Base-by-base conservation (phyloP, 2,797 vertebrate species). In the Scolopax bukidnonensis region DNA sequence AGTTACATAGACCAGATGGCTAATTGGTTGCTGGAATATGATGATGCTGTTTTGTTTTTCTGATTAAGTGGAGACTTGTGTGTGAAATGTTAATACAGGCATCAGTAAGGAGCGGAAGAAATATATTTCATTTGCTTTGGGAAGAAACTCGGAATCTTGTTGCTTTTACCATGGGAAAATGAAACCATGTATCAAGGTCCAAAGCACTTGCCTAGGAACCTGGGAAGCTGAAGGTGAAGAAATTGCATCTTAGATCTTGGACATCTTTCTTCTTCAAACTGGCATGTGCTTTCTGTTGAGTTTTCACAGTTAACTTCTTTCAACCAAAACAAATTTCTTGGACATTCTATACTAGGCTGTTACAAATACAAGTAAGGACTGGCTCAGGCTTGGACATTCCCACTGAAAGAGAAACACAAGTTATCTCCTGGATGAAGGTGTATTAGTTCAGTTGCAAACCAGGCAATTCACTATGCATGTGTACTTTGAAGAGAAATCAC, bases 1-100 rank as follows among this genome's bases (percentile, higher is more conserved):
- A 88, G 53, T 91, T 85, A 24, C 67, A 63, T 15, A 68, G 73
- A 76, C 61, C 91, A 96, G 82, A 88, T 97, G 96, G 82, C 82
- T 95, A 90, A 94, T 91, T 91, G 84, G 54, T 74, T 91, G 84
- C 87, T 92, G 76, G 91, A 93, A 81, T 86, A 76, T 94, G 89
- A 95, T 94, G 95, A 91, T 86, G 51, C 61, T 76, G 17, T 81
- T 93, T 95, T 82, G 36, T 84, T 67, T 88, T 92, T 93, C 77
- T 94, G 91, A 91, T 95, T 82, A 84, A 71, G 60, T 43, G 84
- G 63, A 61, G 65, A 91, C 70, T 87, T 95, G 25, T 92, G 43
- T 81, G n/a, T 67, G 48, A 94, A 90, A 94, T 92, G 79, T 67
- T 88, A 90, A 89, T 84, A n/a, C 5, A 87, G 85, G 82, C 80